Conservation (phyloP, 2,113 vertebrate species). For the Crotalus helleri region DNA sequence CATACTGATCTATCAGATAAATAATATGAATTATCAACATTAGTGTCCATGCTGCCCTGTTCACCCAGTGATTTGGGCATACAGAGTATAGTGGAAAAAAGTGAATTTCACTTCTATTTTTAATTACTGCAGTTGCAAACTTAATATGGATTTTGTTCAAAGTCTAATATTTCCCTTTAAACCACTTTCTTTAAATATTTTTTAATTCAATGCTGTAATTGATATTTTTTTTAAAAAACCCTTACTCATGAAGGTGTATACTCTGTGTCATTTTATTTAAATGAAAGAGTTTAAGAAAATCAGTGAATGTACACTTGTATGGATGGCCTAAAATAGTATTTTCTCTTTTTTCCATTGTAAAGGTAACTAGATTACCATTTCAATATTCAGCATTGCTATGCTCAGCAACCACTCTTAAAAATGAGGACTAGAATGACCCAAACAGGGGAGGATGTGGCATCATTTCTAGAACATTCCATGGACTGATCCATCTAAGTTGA, state of each 20-base stretch:
- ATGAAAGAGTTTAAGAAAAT: not conserved
- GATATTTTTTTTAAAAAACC: not conserved
- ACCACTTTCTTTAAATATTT: not conserved
- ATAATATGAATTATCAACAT: constrained; percentile 52
- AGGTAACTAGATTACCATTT: not conserved
- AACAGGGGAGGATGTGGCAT: not conserved
- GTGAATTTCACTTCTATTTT: not conserved
- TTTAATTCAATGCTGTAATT: not conserved
- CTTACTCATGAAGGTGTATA: not conserved
- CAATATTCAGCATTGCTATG: not conserved
- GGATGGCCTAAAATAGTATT: not conserved
- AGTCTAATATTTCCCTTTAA: not conserved
- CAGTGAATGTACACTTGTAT: not conserved
- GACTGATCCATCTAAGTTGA: not conserved
- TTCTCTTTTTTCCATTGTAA: not conserved
- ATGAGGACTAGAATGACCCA: not conserved
- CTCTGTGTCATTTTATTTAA: not conserved
- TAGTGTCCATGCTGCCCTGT: constrained; percentile 5
- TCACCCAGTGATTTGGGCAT: constrained; percentile 10
- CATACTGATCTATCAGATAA: constrained; percentile 63
- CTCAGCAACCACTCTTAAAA: not conserved
- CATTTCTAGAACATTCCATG: not conserved
- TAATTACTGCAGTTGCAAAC: not conserved
- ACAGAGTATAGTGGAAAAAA: constrained; percentile 6
- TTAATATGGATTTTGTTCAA: not conserved